Base-by-base conservation (phyloP, 2,113 vertebrate species). In the Pantherophis guttatus region DNA sequence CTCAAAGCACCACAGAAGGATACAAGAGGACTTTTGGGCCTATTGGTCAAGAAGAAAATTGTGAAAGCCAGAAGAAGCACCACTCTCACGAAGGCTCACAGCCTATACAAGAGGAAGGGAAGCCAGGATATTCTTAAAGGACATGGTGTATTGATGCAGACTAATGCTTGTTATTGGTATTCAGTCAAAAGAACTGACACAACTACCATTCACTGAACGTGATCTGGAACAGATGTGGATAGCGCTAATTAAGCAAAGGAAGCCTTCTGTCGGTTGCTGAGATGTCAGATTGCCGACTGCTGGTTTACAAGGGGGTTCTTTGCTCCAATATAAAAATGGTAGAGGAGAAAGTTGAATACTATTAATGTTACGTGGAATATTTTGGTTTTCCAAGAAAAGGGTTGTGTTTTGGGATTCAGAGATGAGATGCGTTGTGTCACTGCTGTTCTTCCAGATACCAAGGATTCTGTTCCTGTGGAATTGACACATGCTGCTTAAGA, bases 21-120 rank as follows among this genome's bases (percentile, higher is more conserved):
- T 33, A 86, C 17, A 15, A 8, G 6, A 87, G 97, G 94, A 97
- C 96, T 1, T 57, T 58, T 0, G 58, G 44, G 15, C 86, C 97
- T 53, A 97, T 96, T 53, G 95, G 96, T 17, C 98, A 97, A 92
- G 98, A 98, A 94, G 86, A 91, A 89, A 96, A 94, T 87, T 93
- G 48, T 0, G 92, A 95, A n/a, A 70, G n/a, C 1, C 0, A 0
- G 0, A n/a, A 88, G 21, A 88, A 86, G 57, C 24, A 58, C 21
- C 48, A 88, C 87, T 86, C n/a, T 52, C 70, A 9, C 26, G 92
- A 90, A 89, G 94, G 95, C 21, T 96, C 95, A 0, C 93, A 96
- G 87, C 98, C 98, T 0, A 96, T 98, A 95, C 98, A 98, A 95
- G 98, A 98, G 94, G 97, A 98, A 88, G 98, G 98, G 1, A 96